Percentiles rank a stretch among this genome's conserved stretches.
Conservation (phyloP, 1,140 invertebrate genomes). For the Pogonomyrmex barbatus region DNA sequence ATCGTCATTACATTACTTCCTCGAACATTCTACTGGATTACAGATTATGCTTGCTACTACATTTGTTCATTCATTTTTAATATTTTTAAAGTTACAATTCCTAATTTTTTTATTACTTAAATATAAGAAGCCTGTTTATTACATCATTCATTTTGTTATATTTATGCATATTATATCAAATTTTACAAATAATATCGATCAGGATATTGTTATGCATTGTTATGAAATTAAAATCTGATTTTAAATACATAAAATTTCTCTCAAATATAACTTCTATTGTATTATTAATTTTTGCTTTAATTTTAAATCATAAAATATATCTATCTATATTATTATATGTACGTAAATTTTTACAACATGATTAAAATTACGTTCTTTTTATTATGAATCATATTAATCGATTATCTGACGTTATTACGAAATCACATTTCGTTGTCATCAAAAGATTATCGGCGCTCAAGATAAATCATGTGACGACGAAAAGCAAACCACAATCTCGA, state of each 20-base stretch:
- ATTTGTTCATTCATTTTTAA: constrained; percentile 31
- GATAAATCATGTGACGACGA: constrained; percentile 12
- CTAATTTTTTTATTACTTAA: neutral
- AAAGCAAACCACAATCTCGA: neutral
- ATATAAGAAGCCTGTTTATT: neutral
- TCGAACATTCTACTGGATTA: constrained; percentile 25
- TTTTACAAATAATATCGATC: neutral
- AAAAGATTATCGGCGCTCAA: constrained; percentile 1
- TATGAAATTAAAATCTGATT: neutral
- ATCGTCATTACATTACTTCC: constrained; percentile 24
- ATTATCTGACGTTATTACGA: neutral
- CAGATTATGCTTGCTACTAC: neutral
- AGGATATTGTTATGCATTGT: neutral
- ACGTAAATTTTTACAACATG: neutral
- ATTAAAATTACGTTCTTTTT: neutral
- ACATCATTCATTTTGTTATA: neutral
- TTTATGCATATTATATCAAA: neutral
- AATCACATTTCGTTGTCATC: neutral
- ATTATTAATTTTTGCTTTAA: neutral
- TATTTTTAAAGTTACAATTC: neutral
- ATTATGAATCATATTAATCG: neutral
- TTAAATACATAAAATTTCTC: neutral
- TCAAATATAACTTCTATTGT: neutral
- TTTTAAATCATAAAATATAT: neutral
- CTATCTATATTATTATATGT: neutral